Evolutionary conservation across 2,888 invertebrate genomes (phyloP), one percentile per base, ranked within the genome.

Genomic region (Didymodactylos carnosus): DNA sequence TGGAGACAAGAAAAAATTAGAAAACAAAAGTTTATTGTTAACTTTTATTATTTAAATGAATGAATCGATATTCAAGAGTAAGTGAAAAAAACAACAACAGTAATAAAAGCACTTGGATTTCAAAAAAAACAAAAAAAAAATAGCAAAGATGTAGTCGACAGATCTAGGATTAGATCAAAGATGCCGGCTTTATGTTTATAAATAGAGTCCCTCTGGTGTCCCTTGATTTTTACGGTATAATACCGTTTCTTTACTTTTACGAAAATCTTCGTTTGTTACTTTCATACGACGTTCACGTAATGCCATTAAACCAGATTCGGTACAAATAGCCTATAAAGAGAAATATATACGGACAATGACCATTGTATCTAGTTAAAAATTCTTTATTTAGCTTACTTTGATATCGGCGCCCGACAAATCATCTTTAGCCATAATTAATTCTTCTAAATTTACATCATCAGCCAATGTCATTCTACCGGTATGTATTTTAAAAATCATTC

Each of bases 151-250:
- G n/a, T n/a, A n/a, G n/a, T n/a, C n/a, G n/a, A n/a, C n/a, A n/a
- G n/a, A n/a, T n/a, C n/a, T n/a, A n/a, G n/a, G n/a, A n/a, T n/a
- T n/a, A n/a, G n/a, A n/a, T n/a, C n/a, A n/a, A n/a, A n/a, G n/a
- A n/a, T n/a, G n/a, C n/a, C n/a, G n/a, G n/a, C n/a, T 62, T 0
- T 19, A 16, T 35, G n/a, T 29, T 77, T 91, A 98, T 81, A 98
- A 88, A 86, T 98, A 98, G 75, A 98, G 88, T 78, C 97, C 97
- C 85, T 99, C 98, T 2, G 98, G 98, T 69, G 95, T 95, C 77
- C 97, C 97, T 86, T 98, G 98, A 82, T 98, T 97, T 87, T 98
- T 98, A 76, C 97, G 88, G 82, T 98, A 98, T 71, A 99, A 86
- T 39, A 99, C 97, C 85, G 94, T 98, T 83, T 99, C 98, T 84